Evolutionary conservation across 2,113 vertebrate species (phyloP), one percentile per base, ranked within the genome.

Genomic region (Melanocharis versteri): DNA sequence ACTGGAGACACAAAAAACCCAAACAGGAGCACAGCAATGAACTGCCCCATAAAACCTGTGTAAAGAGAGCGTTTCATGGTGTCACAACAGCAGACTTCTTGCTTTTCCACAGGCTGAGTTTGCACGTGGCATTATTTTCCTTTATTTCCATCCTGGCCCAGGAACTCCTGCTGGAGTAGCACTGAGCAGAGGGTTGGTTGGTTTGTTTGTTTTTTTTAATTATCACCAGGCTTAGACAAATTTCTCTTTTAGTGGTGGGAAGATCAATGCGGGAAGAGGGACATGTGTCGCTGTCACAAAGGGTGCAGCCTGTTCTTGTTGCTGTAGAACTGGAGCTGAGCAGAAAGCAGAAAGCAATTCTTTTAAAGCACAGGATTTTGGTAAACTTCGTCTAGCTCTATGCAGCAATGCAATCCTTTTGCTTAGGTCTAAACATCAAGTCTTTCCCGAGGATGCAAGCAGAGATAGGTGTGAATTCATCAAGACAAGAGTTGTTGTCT

Each of bases 31-130:
- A 37, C 15, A 40, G 76, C 65, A 81, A 47, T 95, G 78, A 95
- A 92, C 47, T 86, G 44, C 76, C 76, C 79, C 68, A 86, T 96
- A 95, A 96, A 96, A 92, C 30, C 68, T 60, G 68, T 48, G 62
- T 80, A 73, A 92, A 96, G 85, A 90, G 17, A 81, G 33, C 54
- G 66, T 40, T 91, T 71, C 60, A 48, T 40, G 58, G 47, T 54
- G 72, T 81, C 37, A 82, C 90, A 94, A 77, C 30, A 92, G 64
- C 61, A 76, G 77, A 24, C n/a, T 31, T 89, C 69, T 31, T 75
- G 71, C 75, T 89, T 83, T 84, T 94, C 85, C 73, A 80, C 28
- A 62, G 73, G 21, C 45, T 57, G 54, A 65, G 13, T 69, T 72
- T 81, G 64, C 45, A 76, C 2, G 1, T 70, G 62, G 73, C 77